Evolutionary conservation across 1,140 invertebrate genomes (phyloP).

Genomic region (Drosophila oshimai): DNA sequence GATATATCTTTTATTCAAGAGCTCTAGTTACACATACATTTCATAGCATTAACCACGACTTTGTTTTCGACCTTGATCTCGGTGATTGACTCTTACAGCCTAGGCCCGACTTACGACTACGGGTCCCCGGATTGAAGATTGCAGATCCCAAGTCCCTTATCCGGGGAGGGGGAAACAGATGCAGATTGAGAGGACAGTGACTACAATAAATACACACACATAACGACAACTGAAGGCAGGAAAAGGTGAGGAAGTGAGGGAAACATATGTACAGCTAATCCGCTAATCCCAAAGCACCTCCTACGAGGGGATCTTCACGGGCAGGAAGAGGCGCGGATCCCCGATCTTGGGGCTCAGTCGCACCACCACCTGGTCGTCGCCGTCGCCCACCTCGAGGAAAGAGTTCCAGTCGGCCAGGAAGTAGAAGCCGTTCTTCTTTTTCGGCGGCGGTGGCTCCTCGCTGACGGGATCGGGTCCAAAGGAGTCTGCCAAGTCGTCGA

Average conservation of each 20-base stretch:
- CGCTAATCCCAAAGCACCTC: too few species aligned
- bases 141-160: not conserved
- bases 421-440: slow-evolving; percentile 89
- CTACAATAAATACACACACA: slow-evolving; percentile 73
- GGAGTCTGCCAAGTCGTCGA: slow-evolving; percentile 88
- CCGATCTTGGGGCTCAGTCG: slow-evolving; percentile 91
- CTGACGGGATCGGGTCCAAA: slow-evolving; percentile 86
- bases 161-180: not conserved
- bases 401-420: slow-evolving; percentile 93
- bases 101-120: slow-evolving; percentile 47
- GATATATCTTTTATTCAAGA: slow-evolving; percentile 15
- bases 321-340: slow-evolving; percentile 89
- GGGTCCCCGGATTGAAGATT: not conserved
- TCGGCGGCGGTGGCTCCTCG: slow-evolving; percentile 85
- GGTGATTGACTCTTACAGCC: slow-evolving; percentile 68
- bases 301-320: slow-evolving; percentile 86
- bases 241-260: not conserved
- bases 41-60: not conserved
- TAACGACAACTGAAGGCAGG: not conserved
- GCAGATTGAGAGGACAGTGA: slow-evolving; percentile 48
- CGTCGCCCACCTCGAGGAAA: slow-evolving; percentile 92
- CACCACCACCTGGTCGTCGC: slow-evolving; percentile 89
- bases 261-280: slow-evolving; percentile 55
- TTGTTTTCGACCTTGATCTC: not conserved
- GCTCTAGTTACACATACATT: slow-evolving; percentile 26